Evolutionary conservation across 1,140 invertebrate genomes (phyloP).

Genomic region (Colletes gigas): DNA sequence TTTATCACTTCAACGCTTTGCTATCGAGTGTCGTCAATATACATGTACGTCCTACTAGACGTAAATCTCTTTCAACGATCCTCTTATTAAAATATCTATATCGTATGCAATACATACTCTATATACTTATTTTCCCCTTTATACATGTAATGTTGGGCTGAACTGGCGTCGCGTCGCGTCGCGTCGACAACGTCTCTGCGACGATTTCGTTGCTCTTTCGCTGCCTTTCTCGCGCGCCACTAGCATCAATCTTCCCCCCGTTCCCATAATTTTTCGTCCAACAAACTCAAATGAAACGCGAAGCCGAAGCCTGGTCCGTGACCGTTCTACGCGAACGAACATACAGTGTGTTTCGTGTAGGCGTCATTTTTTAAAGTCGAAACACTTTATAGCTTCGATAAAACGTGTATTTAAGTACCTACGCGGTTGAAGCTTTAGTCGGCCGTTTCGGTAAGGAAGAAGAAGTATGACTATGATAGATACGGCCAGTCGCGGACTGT

Average conservation of each 20-base stretch:
- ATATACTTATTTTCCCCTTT: constrained; percentile 35
- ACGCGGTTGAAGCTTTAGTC: no score
- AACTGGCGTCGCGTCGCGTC: constrained; percentile 2
- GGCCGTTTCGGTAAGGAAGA: no score
- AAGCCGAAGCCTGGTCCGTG: background rate
- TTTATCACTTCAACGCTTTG: constrained; percentile 78
- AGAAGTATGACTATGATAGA: no score
- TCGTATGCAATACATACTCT: constrained; percentile 50
- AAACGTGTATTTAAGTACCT: no score
- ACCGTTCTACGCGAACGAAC: background rate
- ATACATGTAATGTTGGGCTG: constrained; percentile 24
- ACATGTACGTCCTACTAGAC: constrained; percentile 58
- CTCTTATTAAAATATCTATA: constrained; percentile 53
- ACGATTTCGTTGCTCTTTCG: background rate
- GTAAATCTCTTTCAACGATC: constrained; percentile 45
- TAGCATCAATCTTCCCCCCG: background rate
- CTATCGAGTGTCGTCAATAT: constrained; percentile 72
- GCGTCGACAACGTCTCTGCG: background rate
- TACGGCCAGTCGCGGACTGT: no score
- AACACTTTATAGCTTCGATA: no score
- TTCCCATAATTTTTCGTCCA: no score
- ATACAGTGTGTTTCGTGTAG: no score
- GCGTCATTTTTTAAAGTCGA: no score
- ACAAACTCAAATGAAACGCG: constrained; percentile 8
- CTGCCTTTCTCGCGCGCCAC: no score